phyloP scores from a whole-genome alignment of 2,797 vertebrate genomes.

The Yasuhikotakia modesta region DNA sequence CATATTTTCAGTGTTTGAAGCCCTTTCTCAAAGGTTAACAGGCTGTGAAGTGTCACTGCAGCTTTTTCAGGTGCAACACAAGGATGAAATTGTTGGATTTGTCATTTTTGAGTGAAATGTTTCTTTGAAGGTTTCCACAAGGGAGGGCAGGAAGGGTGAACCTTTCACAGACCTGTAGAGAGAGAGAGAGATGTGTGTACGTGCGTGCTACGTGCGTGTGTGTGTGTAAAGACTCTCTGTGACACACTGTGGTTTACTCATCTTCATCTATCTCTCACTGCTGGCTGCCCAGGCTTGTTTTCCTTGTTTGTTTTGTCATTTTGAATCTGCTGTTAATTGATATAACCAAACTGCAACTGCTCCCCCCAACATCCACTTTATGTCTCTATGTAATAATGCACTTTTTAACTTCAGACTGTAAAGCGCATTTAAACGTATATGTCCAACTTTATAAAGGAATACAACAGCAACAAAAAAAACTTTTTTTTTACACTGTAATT shows the following conservation, averaged over 20 bases:
- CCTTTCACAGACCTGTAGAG: constrained; percentile 41
- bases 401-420: too few species aligned
- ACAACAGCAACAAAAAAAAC: too few species aligned
- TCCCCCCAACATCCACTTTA: background rate
- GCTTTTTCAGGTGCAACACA: too few species aligned
- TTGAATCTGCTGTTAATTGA: constrained; percentile 26
- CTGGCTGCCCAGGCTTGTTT: constrained; percentile 28
- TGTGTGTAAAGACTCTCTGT: constrained; percentile 20
- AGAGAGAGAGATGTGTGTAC: too few species aligned
- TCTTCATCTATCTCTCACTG: constrained; percentile 16
- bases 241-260: constrained; percentile 34
- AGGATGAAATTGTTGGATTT: background rate
- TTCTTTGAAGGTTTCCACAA: background rate
- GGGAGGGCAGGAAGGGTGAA: constrained; percentile 1
- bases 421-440: too few species aligned
- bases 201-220: too few species aligned
- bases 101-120: background rate
- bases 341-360: background rate
- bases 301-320: constrained; percentile 16
- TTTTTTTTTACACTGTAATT: too few species aligned
- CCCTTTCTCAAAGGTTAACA: too few species aligned
- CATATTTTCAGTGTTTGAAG: too few species aligned
- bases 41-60: too few species aligned
- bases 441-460: too few species aligned
- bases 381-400: background rate